Evolutionary conservation across 2,888 invertebrate species (phyloP).

Genomic region (Drosophila mulleri): DNA sequence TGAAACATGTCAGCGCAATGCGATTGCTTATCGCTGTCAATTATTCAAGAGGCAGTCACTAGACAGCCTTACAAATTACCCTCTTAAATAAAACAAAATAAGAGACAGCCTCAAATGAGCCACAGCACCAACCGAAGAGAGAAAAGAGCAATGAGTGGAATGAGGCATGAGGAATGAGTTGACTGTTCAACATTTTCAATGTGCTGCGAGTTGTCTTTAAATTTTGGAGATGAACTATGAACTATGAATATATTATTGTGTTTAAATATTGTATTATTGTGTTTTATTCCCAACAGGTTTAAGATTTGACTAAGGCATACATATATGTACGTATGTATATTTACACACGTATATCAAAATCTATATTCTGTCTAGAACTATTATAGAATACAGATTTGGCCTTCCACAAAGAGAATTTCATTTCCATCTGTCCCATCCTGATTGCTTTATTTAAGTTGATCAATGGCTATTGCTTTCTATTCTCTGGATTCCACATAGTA

Average conservation of each 20-base stretch:
- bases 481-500: neutral
- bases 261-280: too few relatives aligned
- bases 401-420: too few relatives aligned
- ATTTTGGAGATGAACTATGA: too few relatives aligned
- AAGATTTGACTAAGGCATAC: too few relatives aligned
- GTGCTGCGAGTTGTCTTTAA: constrained; percentile 17
- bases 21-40: constrained; percentile 81
- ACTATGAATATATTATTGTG: too few relatives aligned
- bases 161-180: neutral
- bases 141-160: neutral
- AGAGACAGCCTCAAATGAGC: constrained; percentile 31
- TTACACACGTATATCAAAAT: too few relatives aligned
- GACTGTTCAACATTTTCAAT: constrained; percentile 16
- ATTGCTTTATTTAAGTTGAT: neutral
- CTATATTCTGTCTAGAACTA: neutral
- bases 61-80: constrained; percentile 75
- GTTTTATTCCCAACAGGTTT: too few relatives aligned
- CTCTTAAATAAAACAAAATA: constrained; percentile 78
- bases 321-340: too few relatives aligned
- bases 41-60: constrained; percentile 70
- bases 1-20: constrained; percentile 82
- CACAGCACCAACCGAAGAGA: neutral
- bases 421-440: too few relatives aligned
- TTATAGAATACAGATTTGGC: neutral
- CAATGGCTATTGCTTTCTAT: neutral